These are phyloP conservation scores for Saxidomus purpurata DNA, from an alignment of 1,140 invertebrate genomes.

Conservation along the genomic window DNA sequence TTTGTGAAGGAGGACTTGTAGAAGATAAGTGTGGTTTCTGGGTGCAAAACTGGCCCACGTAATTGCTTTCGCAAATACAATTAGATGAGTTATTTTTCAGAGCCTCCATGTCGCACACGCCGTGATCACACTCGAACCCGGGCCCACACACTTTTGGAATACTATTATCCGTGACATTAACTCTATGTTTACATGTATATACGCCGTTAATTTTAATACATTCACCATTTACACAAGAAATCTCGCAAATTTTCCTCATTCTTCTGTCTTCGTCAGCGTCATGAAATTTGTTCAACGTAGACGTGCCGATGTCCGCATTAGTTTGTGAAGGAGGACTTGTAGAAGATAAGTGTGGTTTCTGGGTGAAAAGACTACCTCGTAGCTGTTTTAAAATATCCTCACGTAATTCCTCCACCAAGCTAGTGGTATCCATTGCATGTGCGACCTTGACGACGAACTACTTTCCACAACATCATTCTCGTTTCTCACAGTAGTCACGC, in stretches of 20 bases:
- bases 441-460: neutral
- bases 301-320: neutral
- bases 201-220: slow-evolving; percentile 48
- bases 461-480: neutral
- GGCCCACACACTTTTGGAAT: slow-evolving; percentile 36
- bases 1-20: neutral
- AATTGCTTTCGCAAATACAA: slow-evolving; percentile 76
- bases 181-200: slow-evolving; percentile 30
- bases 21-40: neutral
- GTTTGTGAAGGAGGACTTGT: neutral
- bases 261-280: neutral
- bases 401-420: neutral
- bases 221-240: slow-evolving; percentile 7
- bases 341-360: neutral
- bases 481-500: neutral
- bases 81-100: slow-evolving; percentile 31
- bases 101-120: slow-evolving; percentile 61
- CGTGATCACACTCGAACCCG: slow-evolving; percentile 67
- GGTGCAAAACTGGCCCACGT: slow-evolving; percentile 71
- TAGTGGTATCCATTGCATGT: neutral
- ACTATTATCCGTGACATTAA: neutral
- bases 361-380: neutral
- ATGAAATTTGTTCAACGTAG: neutral
- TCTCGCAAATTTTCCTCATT: neutral
- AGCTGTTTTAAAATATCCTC: slow-evolving; percentile 13